These are phyloP conservation scores for Lasioglossum malachurum DNA, from an alignment of 2,888 invertebrate genomes.

Conservation along the genomic window DNA sequence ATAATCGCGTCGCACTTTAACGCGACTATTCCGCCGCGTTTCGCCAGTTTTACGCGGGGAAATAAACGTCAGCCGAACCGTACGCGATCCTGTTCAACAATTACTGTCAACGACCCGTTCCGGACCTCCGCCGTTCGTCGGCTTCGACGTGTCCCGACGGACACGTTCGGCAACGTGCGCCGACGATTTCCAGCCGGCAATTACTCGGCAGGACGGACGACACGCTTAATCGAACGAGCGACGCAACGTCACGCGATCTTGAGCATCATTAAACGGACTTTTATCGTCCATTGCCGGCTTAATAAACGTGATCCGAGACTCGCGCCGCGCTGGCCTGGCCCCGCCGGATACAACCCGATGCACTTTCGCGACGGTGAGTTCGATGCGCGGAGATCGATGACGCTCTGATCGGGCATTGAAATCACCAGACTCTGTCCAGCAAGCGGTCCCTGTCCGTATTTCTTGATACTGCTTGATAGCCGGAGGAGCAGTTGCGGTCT, in stretches of 20 bases:
- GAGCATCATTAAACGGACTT: constrained; percentile 41
- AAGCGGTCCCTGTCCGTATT: no score
- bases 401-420: not conserved
- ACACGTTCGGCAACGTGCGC: not conserved
- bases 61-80: not conserved
- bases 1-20: not conserved
- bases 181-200: constrained; percentile 7
- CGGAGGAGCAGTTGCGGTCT: no score
- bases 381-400: not conserved
- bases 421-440: not conserved
- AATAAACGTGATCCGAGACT: constrained; percentile 33
- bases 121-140: not conserved
- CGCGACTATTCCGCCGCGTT: not conserved
- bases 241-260: constrained; percentile 46
- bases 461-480: no score
- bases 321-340: not conserved
- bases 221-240: constrained; percentile 19
- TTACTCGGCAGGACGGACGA: not conserved
- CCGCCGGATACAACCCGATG: constrained; percentile 1
- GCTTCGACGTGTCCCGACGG: constrained; percentile 3
- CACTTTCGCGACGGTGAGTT: not conserved
- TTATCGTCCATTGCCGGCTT: constrained; percentile 32
- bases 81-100: not conserved
- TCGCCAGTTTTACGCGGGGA: not conserved
- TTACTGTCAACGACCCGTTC: constrained; percentile 1